Percentiles rank a stretch among this genome's conserved stretches.
phyloP scores from a whole-genome alignment of 2,888 invertebrate species.

The Nomada ferruginata region DNA sequence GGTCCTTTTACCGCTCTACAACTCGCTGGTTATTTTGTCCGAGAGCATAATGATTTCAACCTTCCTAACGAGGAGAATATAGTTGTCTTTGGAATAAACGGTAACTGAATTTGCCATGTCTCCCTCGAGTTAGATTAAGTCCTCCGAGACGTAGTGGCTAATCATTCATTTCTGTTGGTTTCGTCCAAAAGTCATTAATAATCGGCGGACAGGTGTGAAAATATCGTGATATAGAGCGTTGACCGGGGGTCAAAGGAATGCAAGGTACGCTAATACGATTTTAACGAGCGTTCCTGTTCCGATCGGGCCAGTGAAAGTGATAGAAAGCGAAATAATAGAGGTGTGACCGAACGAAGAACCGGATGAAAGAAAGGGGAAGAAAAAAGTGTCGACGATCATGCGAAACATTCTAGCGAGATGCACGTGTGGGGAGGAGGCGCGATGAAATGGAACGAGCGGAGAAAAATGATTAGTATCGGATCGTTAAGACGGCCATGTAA shows the following conservation, averaged over 20 bases:
- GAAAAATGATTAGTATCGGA: slow-evolving; percentile 67
- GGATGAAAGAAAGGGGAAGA: background rate
- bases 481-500: slow-evolving; percentile 63
- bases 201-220: slow-evolving; percentile 28
- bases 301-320: slow-evolving; percentile 60
- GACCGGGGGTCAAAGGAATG: slow-evolving; percentile 3
- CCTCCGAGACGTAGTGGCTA: background rate
- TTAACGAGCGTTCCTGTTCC: slow-evolving; percentile 45
- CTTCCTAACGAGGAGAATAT: too few relatives aligned
- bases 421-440: background rate
- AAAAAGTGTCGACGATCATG: slow-evolving; percentile 18
- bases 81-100: background rate
- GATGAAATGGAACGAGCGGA: slow-evolving; percentile 30
- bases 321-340: slow-evolving; percentile 66
- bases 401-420: slow-evolving; percentile 25
- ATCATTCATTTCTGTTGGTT: slow-evolving; percentile 1
- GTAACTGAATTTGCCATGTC: background rate
- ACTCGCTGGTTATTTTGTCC: too few relatives aligned
- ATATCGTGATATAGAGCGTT: slow-evolving; percentile 13
- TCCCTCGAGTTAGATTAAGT: background rate
- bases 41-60: too few relatives aligned
- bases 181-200: slow-evolving; percentile 13
- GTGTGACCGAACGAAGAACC: background rate
- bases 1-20: too few relatives aligned
- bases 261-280: slow-evolving; percentile 35